These are phyloP conservation scores for Typhlomys cinereus DNA, from an alignment of 2,113 vertebrate species.

Conservation along the genomic window DNA sequence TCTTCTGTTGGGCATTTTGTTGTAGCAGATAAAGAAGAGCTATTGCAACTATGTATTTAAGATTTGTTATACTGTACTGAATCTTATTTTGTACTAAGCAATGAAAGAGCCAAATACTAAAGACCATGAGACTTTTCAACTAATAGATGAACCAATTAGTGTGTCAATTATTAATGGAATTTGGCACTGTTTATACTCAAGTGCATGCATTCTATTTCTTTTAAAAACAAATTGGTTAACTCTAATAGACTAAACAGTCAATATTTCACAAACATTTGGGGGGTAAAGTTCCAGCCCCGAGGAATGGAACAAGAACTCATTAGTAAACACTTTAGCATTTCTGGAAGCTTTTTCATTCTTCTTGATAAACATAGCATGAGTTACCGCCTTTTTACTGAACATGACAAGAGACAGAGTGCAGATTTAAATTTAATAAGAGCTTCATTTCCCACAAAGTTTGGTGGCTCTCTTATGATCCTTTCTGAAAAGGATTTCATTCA, in stretches of 20 bases:
- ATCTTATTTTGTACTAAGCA: slow-evolving; percentile 6
- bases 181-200: background rate
- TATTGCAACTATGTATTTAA: background rate
- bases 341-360: slow-evolving; percentile 36
- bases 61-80: background rate
- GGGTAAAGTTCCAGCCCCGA: background rate
- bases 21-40: background rate
- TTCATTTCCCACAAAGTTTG: background rate
- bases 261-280: background rate
- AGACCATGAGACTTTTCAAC: background rate
- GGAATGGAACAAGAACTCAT: background rate
- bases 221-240: background rate
- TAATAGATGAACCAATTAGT: background rate
- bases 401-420: background rate
- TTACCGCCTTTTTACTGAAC: background rate
- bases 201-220: background rate
- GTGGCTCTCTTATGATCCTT: background rate
- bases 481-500: background rate
- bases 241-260: background rate
- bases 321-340: slow-evolving; percentile 18
- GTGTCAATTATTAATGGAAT: background rate
- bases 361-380: background rate
- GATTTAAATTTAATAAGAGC: slow-evolving; percentile 8
- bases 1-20: background rate
- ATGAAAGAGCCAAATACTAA: background rate